Base-by-base conservation (phyloP, 2,888 invertebrate species). In the Theodoxus fluviatilis region DNA sequence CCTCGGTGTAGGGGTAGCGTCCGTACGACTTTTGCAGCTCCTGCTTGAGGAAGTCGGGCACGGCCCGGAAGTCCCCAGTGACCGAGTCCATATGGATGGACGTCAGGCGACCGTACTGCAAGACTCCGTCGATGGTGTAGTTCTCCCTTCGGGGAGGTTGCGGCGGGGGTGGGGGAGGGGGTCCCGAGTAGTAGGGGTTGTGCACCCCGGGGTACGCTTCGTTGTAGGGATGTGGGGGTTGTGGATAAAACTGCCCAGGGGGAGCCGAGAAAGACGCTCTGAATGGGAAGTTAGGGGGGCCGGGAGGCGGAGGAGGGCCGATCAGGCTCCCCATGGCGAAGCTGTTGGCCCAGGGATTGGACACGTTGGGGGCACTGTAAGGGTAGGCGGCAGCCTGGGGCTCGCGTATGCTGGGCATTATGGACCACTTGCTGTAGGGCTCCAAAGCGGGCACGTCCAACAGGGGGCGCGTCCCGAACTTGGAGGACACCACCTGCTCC, bases 1-100 rank as follows among this genome's bases (percentile, higher is more conserved):
- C 71, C 43, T 74, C 73, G 2, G 75, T 77, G 28, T 52, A 55
- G 2, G 77, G 75, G 47, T 70, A 73, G 6, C 63, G 55, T 1
- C 75, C 74, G 55, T 77, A 77, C 6, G 74, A 72, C 28, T 70
- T 67, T 33, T 69, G 33, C n/a, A 77, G 72, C 52, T 77, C 77
- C 3, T 61, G 28, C 15, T 71, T 59, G 18, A 77, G 61, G 43
- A 75, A 73, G 4, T 74, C 75, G 0, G 77, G 77, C 4, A 77
- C 66, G 2, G 70, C 66, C 40, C 63, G 69, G 52, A 77, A 77
- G 12, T 69, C 67, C 2, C 68, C 70, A 6, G 66, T 55, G 2
- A 64, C 57, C 28, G 73, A 70, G 31, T 74, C 64, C 22, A 75
- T 69, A 40, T 73, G 68, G n/a, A 77, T 71, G 35, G 72, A 75